Evolutionary conservation across 1,140 invertebrate genomes (phyloP).

Genomic region (Apis florea): DNA sequence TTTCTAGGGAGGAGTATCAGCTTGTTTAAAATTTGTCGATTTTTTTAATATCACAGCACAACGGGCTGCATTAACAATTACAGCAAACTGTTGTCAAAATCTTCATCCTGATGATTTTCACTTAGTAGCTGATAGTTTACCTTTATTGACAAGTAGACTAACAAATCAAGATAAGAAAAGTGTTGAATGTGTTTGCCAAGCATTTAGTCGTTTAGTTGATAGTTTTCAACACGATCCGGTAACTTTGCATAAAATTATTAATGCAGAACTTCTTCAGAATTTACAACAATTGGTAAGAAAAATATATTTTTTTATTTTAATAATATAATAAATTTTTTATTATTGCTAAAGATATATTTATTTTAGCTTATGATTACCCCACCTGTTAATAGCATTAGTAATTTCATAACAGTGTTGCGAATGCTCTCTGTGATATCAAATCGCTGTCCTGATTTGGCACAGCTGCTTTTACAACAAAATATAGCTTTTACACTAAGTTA

Average conservation of each 20-base stretch:
- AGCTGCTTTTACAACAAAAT: slow-evolving; percentile 94
- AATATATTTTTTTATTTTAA: slow-evolving; percentile 9
- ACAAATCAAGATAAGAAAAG: slow-evolving; percentile 98
- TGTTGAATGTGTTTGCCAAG: slow-evolving; percentile 97
- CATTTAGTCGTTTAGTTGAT: slow-evolving; percentile 97
- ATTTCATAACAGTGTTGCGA: slow-evolving; percentile 97
- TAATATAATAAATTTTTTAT: background rate
- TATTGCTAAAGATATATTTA: background rate
- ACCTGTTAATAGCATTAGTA: slow-evolving; percentile 94
- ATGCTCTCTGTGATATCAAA: slow-evolving; percentile 98
- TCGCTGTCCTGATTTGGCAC: slow-evolving; percentile 95
- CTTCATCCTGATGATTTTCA: slow-evolving; percentile 96
- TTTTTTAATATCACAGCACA: slow-evolving; percentile 99
- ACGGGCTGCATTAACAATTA: slow-evolving; percentile 95
- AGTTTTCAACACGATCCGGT: slow-evolving; percentile 96
- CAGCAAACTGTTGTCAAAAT: slow-evolving; percentile 98
- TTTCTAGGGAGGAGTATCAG: slow-evolving; percentile 93
- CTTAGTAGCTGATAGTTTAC: slow-evolving; percentile 93
- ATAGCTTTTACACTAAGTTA: slow-evolving; percentile 97
- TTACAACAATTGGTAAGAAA: slow-evolving; percentile 91
- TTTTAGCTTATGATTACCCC: slow-evolving; percentile 93
- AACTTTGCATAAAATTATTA: slow-evolving; percentile 96
- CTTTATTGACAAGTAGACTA: slow-evolving; percentile 91
- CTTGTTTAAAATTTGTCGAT: slow-evolving; percentile 97
- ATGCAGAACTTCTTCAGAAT: slow-evolving; percentile 94